Base-by-base conservation (phyloP, 1,140 invertebrate genomes). In the Probaryconus sp. region DNA sequence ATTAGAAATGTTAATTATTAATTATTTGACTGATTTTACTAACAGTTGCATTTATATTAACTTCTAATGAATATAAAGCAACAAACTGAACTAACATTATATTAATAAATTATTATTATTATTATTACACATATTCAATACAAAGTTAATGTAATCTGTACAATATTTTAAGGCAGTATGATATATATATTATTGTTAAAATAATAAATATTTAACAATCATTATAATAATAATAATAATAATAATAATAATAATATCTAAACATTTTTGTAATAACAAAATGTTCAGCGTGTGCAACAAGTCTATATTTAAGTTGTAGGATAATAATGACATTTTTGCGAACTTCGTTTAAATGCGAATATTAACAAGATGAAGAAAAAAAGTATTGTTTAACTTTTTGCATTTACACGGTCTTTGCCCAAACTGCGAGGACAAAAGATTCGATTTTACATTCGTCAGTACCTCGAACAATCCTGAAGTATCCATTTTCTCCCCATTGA, bases 401-500 rank as follows among this genome's bases (percentile, higher is more conserved):
- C 37, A 5, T 33, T 24, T 60, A 77, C 1, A 78, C 42, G 3
- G 83, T 91, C 77, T 92, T 89, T 17, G 92, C 91, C 91, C 93
- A 94, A 5, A 91, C 91, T 9, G 90, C 93, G 5, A 96, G 85
- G 0, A 97, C 93, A 79, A 95, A 97, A 0, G 91, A 91, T 84
- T 97, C 96, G 74, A 97, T 96, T 76, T 92, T 92, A 79, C 94
- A 94, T 80, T 97, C 96, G 83, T 97, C 94, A 13, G 81, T 87
- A 53, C 96, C 96, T 47, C 92, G 90, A 2, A 90, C 74, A 58
- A 97, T 96, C 55, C 91, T 90, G 90, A 97, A 97, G 70, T 92
- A 93, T 0, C 96, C 96, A 37, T 92, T 87, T 83, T 98, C 96
- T 4, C 97, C 97, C 96, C 97, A 98, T 26, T 91, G 85, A 0